Conservation (phyloP, 2,888 invertebrate species). For the Sinelater perroti region DNA sequence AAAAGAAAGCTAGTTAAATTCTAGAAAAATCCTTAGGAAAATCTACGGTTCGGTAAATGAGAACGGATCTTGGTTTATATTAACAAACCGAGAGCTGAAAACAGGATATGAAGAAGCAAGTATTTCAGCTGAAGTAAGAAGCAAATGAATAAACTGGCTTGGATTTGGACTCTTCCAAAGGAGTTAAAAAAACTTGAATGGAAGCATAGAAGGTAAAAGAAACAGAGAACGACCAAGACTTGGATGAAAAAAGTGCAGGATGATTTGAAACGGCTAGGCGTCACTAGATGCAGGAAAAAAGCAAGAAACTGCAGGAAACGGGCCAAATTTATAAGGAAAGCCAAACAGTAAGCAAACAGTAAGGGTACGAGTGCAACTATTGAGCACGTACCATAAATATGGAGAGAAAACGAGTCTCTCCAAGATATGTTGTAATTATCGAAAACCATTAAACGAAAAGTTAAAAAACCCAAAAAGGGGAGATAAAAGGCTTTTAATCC, state of each 20-base stretch:
- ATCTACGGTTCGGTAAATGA: background rate
- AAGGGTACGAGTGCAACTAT: no score
- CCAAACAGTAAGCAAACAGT: no score
- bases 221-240: background rate
- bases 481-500: no score
- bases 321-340: no score
- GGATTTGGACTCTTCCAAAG: no score
- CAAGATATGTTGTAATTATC: no score
- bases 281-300: background rate
- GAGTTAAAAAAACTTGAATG: background rate
- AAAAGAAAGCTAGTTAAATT: no score
- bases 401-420: no score
- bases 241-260: slow-evolving; percentile 1
- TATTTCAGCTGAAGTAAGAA: slow-evolving; percentile 1
- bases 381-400: no score
- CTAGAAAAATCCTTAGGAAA: slow-evolving; percentile 6
- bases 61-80: background rate
- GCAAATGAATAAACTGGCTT: slow-evolving; percentile 1
- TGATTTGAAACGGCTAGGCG: background rate
- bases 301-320: no score
- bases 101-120: background rate
- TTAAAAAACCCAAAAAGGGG: no score
- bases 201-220: slow-evolving; percentile 2
- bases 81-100: slow-evolving; percentile 1
- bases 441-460: no score